Evolutionary conservation across 2,888 invertebrate species (phyloP).

Genomic region (Philereme transversata): DNA sequence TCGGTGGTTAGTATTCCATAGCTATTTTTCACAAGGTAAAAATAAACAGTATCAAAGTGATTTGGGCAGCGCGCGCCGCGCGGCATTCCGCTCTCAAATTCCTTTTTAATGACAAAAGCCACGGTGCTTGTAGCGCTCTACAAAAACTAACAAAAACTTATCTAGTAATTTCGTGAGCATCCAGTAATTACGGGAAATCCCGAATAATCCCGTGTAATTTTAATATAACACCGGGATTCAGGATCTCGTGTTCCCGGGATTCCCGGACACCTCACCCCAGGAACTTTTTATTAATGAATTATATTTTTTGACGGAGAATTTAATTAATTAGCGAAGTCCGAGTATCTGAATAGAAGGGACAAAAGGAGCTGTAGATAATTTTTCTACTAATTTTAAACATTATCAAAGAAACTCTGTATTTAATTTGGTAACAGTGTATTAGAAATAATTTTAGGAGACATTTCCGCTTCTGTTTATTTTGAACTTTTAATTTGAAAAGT

Average conservation of each 20-base stretch:
- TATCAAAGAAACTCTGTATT: constrained; percentile 19
- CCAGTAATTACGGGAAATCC: constrained; percentile 65
- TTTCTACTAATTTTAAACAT: constrained; percentile 25
- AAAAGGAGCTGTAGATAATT: constrained; percentile 26
- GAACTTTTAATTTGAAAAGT: constrained; percentile 22
- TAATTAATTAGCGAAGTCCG: constrained; percentile 57
- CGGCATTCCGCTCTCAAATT: constrained; percentile 14
- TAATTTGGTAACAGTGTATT: constrained; percentile 23
- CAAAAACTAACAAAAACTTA: constrained; percentile 44
- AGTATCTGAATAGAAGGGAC: constrained; percentile 35
- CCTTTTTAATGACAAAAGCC: constrained; percentile 19
- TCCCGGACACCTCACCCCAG: constrained; percentile 39
- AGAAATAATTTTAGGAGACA: constrained; percentile 22
- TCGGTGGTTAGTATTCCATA: no score
- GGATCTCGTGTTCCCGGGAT: constrained; percentile 37
- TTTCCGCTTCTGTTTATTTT: constrained; percentile 27
- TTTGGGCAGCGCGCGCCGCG: not conserved
- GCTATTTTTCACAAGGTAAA: no score
- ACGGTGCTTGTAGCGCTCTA: constrained; percentile 1
- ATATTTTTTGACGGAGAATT: constrained; percentile 63
- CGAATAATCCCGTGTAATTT: constrained; percentile 68
- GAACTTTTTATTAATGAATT: constrained; percentile 63
- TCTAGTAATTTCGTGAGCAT: constrained; percentile 50
- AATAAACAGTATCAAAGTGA: not conserved
- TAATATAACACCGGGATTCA: constrained; percentile 60